phyloP scores from a whole-genome alignment of 1,140 invertebrate species.

The Tyrophagus putrescentiae region DNA sequence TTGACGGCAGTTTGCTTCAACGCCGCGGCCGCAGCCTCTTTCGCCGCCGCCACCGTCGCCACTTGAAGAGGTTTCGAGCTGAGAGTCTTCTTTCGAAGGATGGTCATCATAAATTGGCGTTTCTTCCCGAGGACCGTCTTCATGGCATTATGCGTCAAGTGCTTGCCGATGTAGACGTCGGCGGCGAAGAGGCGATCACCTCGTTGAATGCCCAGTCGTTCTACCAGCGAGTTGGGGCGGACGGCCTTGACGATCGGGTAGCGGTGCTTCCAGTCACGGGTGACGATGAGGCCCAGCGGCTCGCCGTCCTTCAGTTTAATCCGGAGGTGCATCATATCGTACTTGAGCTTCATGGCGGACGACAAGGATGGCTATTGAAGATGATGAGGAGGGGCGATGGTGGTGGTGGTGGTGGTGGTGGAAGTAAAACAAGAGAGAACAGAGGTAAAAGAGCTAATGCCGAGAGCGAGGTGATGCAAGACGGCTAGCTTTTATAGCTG shows the following conservation, averaged over 20 bases:
- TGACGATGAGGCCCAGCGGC: background rate
- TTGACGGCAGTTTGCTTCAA: background rate
- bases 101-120: background rate
- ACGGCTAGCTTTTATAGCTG: too few relatives aligned
- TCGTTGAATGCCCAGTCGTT: background rate
- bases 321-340: background rate
- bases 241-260: background rate
- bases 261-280: background rate
- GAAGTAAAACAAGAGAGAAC: too few relatives aligned
- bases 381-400: too few relatives aligned
- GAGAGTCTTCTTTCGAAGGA: constrained; percentile 12
- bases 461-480: too few relatives aligned
- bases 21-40: background rate
- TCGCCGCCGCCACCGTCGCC: background rate
- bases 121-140: background rate
- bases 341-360: too few relatives aligned
- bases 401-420: too few relatives aligned
- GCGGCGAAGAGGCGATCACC: background rate
- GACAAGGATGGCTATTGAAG: too few relatives aligned
- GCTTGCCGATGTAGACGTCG: background rate
- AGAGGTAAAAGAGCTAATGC: too few relatives aligned
- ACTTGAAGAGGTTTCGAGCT: too few relatives aligned
- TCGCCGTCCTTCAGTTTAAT: background rate
- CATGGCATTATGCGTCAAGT: background rate
- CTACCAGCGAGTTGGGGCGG: background rate